These are phyloP conservation scores for Drosophila pegasa DNA, from an alignment of 2,888 invertebrate genomes.

Conservation along the genomic window DNA sequence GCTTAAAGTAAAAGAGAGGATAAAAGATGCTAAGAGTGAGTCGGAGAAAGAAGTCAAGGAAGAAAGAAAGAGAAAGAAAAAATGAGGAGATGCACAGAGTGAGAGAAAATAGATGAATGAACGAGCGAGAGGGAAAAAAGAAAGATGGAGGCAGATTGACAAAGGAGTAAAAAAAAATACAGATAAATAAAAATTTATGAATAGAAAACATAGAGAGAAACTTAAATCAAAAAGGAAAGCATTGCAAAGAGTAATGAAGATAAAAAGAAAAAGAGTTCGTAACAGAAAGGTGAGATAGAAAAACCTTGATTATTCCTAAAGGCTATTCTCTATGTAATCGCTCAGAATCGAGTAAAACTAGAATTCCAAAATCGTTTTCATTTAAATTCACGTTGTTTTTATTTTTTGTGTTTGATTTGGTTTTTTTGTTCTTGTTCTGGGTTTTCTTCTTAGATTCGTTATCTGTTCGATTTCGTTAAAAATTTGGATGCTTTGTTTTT, in stretches of 20 bases:
- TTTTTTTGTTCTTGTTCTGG: constrained; percentile 20
- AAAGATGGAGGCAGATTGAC: not conserved
- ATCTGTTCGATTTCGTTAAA: constrained; percentile 57
- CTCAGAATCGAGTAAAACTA: constrained; percentile 1
- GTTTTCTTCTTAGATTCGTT: constrained; percentile 25
- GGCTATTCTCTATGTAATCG: not conserved
- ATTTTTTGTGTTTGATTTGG: constrained; percentile 20
- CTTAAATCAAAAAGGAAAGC: too few species aligned
- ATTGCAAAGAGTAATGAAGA: too few species aligned
- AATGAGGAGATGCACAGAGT: too few species aligned
- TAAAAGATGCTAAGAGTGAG: not conserved
- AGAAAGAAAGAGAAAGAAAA: not conserved
- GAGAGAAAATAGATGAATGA: not conserved
- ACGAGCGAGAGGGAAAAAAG: not conserved
- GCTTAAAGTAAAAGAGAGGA: not conserved
- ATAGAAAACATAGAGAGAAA: too few species aligned
- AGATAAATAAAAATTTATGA: too few species aligned
- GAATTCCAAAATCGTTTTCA: constrained; percentile 15
- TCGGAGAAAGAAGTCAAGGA: not conserved
- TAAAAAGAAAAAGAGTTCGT: too few species aligned
- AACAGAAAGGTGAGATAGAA: not conserved
- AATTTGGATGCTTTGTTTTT: constrained; percentile 51
- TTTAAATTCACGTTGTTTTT: constrained; percentile 59
- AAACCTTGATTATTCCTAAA: not conserved
- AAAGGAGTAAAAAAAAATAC: too few species aligned